Base-by-base conservation (phyloP, 1,140 invertebrate species). In the Bombus picipes region DNA sequence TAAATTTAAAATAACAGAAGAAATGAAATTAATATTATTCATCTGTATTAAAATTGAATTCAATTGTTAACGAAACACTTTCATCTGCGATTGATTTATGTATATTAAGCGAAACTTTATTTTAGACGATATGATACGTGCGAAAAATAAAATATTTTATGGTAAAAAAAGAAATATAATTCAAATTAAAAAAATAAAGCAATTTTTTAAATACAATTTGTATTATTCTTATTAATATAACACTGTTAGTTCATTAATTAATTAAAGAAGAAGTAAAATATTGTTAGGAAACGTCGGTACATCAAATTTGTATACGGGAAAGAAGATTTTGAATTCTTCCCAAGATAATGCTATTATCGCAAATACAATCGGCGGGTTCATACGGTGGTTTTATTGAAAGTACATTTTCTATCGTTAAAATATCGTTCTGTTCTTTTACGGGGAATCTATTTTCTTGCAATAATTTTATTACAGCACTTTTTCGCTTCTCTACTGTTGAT, bases 331-430 rank as follows among this genome's bases (percentile, higher is more conserved):
- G 93, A 89, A 95, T 92, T 90, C 93, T 94, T 73, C 73, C 91
- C 77, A 95, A 89, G 81, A 95, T 89, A 77, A 93, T 94, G 74
- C 87, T 92, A 39, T 94, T 95, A 1, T 89, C 90, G 41, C 93
- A 94, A 37, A 91, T 81, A 57, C 93, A 94, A 82, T 94, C 91
- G 43, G 94, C 90, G 6, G 87, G 62, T 22, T 88, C 87, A 75
- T 95, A 95, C 6, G 94, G 95, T 34, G 95, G 94, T 85, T 94
- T 91, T 86, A 95, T 94, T 1, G 86, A 89, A 12, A 95, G 65
- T 32, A 87, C 90, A 71, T 93, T 91, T 80, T 92, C 89, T 25
- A 95, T 94, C 32, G 85, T 86, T 47, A 95, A 76, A 43, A 93
- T 72, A 32, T 89, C 89, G 47, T 93, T 78, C 25, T 92, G 88